Percentiles rank a stretch among this genome's conserved stretches.
phyloP scores from a whole-genome alignment of 2,888 invertebrate species.

The Ochropleura leucogaster region DNA sequence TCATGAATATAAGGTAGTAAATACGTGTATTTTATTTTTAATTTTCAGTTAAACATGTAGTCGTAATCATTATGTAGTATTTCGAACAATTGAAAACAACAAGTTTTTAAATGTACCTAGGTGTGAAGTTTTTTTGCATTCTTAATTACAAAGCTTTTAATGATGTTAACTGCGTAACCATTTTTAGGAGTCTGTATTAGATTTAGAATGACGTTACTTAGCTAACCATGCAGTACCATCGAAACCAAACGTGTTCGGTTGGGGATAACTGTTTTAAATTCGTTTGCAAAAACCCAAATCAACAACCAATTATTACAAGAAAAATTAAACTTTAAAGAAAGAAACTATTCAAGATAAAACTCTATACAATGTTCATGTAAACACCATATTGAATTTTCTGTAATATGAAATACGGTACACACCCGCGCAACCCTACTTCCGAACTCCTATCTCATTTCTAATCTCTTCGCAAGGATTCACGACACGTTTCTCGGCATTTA shows the following conservation, averaged over 20 bases:
- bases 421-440: conserved; percentile 34
- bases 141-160: too few relatives aligned
- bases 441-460: conserved; percentile 61
- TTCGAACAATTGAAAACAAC: too few relatives aligned
- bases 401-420: conserved; percentile 32
- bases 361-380: not conserved
- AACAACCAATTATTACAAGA: not conserved
- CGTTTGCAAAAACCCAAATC: not conserved
- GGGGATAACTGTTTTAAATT: too few relatives aligned
- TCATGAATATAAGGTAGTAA: conserved; percentile 3
- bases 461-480: conserved; percentile 65
- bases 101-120: too few relatives aligned
- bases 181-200: too few relatives aligned
- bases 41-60: too few relatives aligned
- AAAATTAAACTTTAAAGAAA: not conserved
- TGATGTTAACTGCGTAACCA: too few relatives aligned
- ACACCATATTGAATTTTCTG: not conserved
- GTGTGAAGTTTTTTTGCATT: too few relatives aligned
- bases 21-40: not conserved
- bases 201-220: too few relatives aligned
- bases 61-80: too few relatives aligned
- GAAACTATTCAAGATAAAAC: not conserved
- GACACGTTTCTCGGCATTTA: conserved; percentile 68
- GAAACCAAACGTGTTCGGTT: too few relatives aligned
- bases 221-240: too few relatives aligned